Percentiles rank a stretch among this genome's conserved stretches.
Evolutionary conservation across 2,888 invertebrate genomes (phyloP).

Genomic region (Tetragnatha montana): DNA sequence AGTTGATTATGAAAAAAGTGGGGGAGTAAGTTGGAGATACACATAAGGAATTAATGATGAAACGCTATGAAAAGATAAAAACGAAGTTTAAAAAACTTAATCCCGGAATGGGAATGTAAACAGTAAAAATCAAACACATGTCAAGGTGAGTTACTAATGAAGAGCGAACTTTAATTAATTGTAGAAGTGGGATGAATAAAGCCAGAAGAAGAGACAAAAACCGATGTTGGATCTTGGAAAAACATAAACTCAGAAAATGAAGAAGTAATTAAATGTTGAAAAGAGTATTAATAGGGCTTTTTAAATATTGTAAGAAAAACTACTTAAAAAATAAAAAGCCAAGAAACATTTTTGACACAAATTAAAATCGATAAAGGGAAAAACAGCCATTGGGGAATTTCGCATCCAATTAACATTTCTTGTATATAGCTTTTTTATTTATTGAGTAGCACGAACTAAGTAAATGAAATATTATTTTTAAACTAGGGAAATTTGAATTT

Average conservation of each 20-base stretch:
- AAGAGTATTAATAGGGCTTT: not conserved
- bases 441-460: no score
- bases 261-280: not conserved
- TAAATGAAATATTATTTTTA: no score
- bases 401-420: no score
- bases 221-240: not conserved
- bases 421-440: no score
- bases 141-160: not conserved
- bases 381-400: no score
- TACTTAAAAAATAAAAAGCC: no score
- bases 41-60: not conserved
- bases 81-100: not conserved
- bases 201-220: not conserved
- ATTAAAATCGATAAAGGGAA: no score
- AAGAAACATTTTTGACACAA: no score
- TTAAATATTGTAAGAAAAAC: not conserved
- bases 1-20: not conserved
- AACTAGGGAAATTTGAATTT: no score
- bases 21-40: not conserved
- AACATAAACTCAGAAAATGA: not conserved
- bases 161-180: not conserved
- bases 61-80: not conserved
- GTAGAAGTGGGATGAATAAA: not conserved
- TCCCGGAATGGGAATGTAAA: not conserved
- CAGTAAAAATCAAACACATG: not conserved